Evolutionary conservation across 2,797 vertebrate genomes (phyloP).

Genomic region (Lycodopsis pacificus): DNA sequence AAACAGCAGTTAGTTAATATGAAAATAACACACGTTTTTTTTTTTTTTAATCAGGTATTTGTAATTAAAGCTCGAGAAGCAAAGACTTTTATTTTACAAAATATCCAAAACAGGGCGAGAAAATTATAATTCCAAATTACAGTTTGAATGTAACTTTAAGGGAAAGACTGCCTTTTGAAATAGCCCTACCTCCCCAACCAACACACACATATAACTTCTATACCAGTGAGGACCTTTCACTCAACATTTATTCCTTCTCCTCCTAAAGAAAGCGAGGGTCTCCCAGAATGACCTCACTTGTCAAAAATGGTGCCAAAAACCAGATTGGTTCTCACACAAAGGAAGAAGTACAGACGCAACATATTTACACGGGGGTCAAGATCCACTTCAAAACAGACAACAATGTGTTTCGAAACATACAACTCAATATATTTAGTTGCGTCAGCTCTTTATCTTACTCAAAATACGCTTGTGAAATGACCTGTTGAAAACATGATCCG

Average conservation of each 20-base stretch:
- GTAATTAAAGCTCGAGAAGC: conserved; percentile 37
- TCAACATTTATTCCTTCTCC: not conserved
- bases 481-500: not conserved
- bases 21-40: not conserved
- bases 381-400: not conserved
- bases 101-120: conserved; percentile 1
- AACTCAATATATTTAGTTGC: not conserved
- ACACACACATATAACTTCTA: conserved; percentile 24
- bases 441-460: not conserved
- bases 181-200: conserved; percentile 16
- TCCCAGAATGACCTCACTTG: not conserved
- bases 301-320: not conserved
- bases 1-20: conserved; percentile 45
- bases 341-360: not conserved
- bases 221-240: not conserved
- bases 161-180: conserved; percentile 54
- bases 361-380: not conserved
- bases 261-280: not conserved
- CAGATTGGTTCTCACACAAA: conserved; percentile 1
- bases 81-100: conserved; percentile 33
- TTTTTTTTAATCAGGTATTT: conserved; percentile 31
- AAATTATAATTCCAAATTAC: conserved; percentile 15
- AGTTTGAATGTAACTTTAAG: conserved; percentile 13
- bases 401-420: not conserved
- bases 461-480: not conserved